Base-by-base conservation (phyloP, 1,140 invertebrate species). In the Drosophila triauraria region DNA sequence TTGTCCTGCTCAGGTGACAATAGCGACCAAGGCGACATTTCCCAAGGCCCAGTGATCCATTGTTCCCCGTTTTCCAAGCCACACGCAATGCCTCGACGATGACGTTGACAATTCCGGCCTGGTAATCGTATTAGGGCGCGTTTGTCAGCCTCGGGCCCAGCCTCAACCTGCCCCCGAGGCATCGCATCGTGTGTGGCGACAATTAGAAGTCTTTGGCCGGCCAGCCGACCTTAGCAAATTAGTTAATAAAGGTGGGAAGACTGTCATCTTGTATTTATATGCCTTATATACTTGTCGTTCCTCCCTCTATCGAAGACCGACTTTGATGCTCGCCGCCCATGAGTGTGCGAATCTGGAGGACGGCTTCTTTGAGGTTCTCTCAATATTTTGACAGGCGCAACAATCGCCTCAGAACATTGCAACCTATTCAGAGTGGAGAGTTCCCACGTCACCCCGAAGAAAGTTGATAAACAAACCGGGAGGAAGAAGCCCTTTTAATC, bases 231-330 rank as follows among this genome's bases (percentile, higher is more conserved):
- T 69, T 88, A 69, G 68, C 84, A 88, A 87, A 87, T 87, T 87
- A 80, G 84, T 84, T 87, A 87, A 87, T 83, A 87, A 87, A 87
- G 84, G 83, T 87, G 80, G 84, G 83, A 87, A 88, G 61, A 65
- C 44, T 83, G 80, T 76, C 65, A 75, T 86, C 46, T 82, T 79
- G 63, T 76, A 58, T 61, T 65, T 78, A 47, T 65, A 27, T 63
- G 69, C 65, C 30, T 51, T 42, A 51, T 64, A 60, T 48, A 51
- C 40, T 48, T 59, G 60, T 51, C 53, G 59, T 51, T 58, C 23
- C 44, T 25, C 48, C 30, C 50, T 43, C 13, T 30, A 54, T 60
- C 57, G 20, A 35, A 25, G n/a, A 2, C 23, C 12, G 30, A 25
- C 76, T 82, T 70, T 64, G 56, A 82, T 67, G 78, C 50, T 46